Conservation (phyloP, 2,888 invertebrate species). For the Stomorhina lunata region DNA sequence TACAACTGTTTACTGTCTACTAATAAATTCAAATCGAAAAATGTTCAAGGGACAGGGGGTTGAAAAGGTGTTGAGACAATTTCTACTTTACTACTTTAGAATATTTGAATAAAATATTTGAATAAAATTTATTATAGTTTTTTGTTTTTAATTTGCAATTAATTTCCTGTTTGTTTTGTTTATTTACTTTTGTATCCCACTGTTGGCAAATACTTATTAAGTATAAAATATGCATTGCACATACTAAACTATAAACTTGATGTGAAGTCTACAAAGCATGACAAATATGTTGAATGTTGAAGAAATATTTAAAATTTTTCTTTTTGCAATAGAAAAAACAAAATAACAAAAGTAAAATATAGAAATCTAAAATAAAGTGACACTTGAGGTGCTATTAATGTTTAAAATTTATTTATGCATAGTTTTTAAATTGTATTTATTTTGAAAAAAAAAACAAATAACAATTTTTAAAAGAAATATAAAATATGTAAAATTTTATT, state of each 20-base stretch:
- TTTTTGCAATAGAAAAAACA: not conserved
- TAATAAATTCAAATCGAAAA: slow-evolving; percentile 50
- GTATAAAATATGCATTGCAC: slow-evolving; percentile 29
- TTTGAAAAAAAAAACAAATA: no score
- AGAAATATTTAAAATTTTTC: slow-evolving; percentile 33
- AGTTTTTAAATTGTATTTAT: slow-evolving; percentile 9
- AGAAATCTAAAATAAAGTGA: slow-evolving; percentile 22
- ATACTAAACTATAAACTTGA: slow-evolving; percentile 18
- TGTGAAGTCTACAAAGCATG: slow-evolving; percentile 36
- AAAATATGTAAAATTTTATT: no score
- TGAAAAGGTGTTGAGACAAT: not conserved
- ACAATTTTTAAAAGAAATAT: no score
- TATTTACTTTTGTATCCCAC: not conserved
- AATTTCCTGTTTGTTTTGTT: not conserved
- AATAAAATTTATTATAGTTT: no score
- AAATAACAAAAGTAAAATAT: not conserved
- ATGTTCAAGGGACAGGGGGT: slow-evolving; percentile 4
- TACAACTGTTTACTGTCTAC: slow-evolving; percentile 50
- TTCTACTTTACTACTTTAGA: no score
- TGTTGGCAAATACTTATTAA: not conserved
- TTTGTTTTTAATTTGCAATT: not conserved
- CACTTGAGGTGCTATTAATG: slow-evolving; percentile 40
- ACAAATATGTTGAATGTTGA: slow-evolving; percentile 27
- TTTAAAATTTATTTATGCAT: slow-evolving; percentile 8
- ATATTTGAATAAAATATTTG: no score